Evolutionary conservation across 2,797 vertebrate species (phyloP), one percentile per base, ranked within the genome.

Genomic region (Oceanodroma leucorhoa): DNA sequence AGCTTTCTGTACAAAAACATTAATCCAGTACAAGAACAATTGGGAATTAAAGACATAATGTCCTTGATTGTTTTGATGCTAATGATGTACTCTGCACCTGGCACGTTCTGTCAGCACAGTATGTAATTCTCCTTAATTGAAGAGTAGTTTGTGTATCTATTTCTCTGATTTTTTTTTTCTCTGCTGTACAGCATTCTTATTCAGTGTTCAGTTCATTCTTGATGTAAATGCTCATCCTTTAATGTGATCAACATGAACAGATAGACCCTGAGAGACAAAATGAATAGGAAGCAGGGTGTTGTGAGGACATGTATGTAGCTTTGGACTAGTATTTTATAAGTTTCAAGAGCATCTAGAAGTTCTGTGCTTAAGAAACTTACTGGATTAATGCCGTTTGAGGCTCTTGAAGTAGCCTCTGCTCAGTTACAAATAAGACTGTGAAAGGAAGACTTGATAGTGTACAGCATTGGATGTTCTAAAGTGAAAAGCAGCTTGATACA

Each of bases 401-500:
- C 3, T 69, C 22, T 77, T 77, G 10, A 38, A n/a, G 29, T 16
- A 45, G 9, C 17, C 26, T 70, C 32, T 66, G 10, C 38, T 73
- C 9, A 8, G 20, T 57, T 73, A 45, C 38, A 45, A 26, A 48
- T 40, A 32, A n/a, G 18, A 29, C 10, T 2, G 24, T 3, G 27
- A 34, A 54, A 73, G 5, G 4, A 54, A 27, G 4, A 18, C 9
- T 55, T 71, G 5, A 13, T 4, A 55, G 7, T 3, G 1, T n/a
- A 3, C 9, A 43, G 26, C 4, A 23, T 1, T 43, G 30, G 12
- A 14, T 50, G 4, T 38, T 45, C n/a, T 38, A 14, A 75, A 58
- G 12, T 32, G 14, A 50, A 41, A 77, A 58, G 11, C 4, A 62
- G 5, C 11, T 38, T 61, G 29, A 43, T 61, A 6, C 0, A 0